Percentiles rank a stretch among this genome's conserved stretches.
Evolutionary conservation across 23 tunicate genomes (phyloP).

Genomic region (Corella eumyota): DNA sequence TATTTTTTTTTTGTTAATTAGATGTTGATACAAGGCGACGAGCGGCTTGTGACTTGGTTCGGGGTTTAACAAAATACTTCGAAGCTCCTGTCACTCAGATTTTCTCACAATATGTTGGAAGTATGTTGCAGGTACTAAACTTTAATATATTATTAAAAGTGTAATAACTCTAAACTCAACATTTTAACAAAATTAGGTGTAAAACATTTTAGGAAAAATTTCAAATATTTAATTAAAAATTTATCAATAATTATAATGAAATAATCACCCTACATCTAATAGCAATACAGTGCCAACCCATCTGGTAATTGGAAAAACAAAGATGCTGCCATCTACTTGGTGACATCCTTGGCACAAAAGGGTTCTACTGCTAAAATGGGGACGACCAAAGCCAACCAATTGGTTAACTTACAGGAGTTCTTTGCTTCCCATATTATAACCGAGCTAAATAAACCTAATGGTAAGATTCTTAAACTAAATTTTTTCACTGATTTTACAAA

Average conservation of each 20-base stretch:
- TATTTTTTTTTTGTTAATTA: background rate
- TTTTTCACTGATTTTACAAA: background rate
- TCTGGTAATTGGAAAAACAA: slow-evolving; percentile 69
- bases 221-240: no score
- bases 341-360: slow-evolving; percentile 88
- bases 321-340: slow-evolving; percentile 90
- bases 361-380: slow-evolving; percentile 79
- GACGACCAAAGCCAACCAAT: slow-evolving; percentile 70
- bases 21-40: slow-evolving; percentile 87
- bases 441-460: slow-evolving; percentile 24
- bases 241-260: no score
- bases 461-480: slow-evolving; percentile 17
- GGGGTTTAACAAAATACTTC: slow-evolving; percentile 56
- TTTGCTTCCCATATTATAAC: slow-evolving; percentile 44
- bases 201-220: no score
- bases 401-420: slow-evolving; percentile 66
- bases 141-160: no score
- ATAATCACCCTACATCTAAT: no score
- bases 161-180: background rate
- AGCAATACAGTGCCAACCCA: slow-evolving; percentile 27
- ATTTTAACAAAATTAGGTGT: background rate
- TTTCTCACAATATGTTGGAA: slow-evolving; percentile 70
- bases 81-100: slow-evolving; percentile 71
- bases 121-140: slow-evolving; percentile 64
- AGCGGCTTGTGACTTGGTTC: slow-evolving; percentile 92